Base-by-base conservation (phyloP, 1,140 invertebrate genomes). In the Lycorma delicatula region DNA sequence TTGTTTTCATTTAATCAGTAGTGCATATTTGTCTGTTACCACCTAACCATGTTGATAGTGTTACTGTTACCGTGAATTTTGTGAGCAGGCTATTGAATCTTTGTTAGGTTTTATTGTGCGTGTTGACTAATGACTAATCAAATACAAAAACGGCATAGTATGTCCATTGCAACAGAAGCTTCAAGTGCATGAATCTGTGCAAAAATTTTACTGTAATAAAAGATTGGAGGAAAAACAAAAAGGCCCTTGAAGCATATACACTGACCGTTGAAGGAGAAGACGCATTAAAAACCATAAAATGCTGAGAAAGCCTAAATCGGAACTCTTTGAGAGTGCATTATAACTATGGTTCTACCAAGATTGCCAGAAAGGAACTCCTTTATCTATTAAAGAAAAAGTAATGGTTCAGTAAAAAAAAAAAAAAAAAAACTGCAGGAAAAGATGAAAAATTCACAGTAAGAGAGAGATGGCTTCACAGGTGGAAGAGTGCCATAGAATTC, bases 161-260 rank as follows among this genome's bases (percentile, higher is more conserved):
- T n/a, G n/a, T n/a, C n/a, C n/a, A n/a, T n/a, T n/a, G n/a, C n/a
- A n/a, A n/a, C n/a, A n/a, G n/a, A n/a, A n/a, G n/a, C n/a, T n/a
- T n/a, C n/a, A n/a, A n/a, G n/a, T n/a, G n/a, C n/a, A n/a, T n/a
- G n/a, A n/a, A n/a, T n/a, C n/a, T n/a, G n/a, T n/a, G n/a, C n/a
- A n/a, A n/a, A n/a, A n/a, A n/a, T n/a, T n/a, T n/a, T n/a, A 49
- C 47, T 9, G 26, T 23, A 49, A 49, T 49, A 23, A 49, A 49
- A 23, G 47, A 49, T 23, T 49, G 47, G 23, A 22, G 47, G 9
- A 49, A 49, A 23, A 49, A 49, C 23, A 49, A 23, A 16, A 49
- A 49, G 26, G n/a, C 20, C 7, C 47, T 49, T 49, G 47, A 49
- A 49, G 26, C 3, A 23, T 23, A 49, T 49, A 9, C 16, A 25